A percentile compares a stretch with the other conserved stretches of the same genome.
Evolutionary conservation across 2,888 invertebrate genomes (phyloP).

Genomic region (Lissonota sp.): DNA sequence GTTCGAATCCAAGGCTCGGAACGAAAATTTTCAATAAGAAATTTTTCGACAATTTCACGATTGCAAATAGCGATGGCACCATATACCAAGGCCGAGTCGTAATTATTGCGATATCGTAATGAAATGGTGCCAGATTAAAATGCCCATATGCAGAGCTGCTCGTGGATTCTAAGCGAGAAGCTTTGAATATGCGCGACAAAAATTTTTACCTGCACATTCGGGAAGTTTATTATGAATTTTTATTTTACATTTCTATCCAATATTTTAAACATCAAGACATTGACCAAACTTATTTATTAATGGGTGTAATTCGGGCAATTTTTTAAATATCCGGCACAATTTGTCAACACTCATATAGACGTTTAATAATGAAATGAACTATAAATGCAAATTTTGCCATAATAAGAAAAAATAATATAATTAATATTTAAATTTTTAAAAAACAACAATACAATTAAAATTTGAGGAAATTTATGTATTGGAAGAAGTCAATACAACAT

Average conservation of each 20-base stretch:
- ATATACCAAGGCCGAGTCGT: conserved; percentile 70
- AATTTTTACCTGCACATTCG: conserved; percentile 3
- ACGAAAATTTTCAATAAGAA: conserved; percentile 10
- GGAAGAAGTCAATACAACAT: too few species aligned
- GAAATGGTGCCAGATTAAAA: conserved; percentile 71
- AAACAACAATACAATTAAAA: too few species aligned
- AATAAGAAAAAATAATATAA: too few species aligned
- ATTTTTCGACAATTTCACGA: conserved; percentile 36
- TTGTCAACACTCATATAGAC: too few species aligned
- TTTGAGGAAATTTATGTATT: too few species aligned
- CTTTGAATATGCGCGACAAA: conserved; percentile 74
- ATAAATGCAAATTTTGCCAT: too few species aligned
- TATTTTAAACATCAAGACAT: background rate
- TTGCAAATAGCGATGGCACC: conserved; percentile 48
- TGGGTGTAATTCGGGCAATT: too few species aligned
- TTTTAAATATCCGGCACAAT: too few species aligned
- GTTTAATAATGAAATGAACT: too few species aligned
- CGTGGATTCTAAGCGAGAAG: conserved; percentile 59
- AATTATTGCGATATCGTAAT: conserved; percentile 71
- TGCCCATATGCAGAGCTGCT: conserved; percentile 72
- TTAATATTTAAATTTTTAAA: too few species aligned
- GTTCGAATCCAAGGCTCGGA: conserved; percentile 46
- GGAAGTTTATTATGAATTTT: background rate
- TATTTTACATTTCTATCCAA: background rate
- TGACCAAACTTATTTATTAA: too few species aligned